Conservation (phyloP, 2,113 vertebrate genomes). For the Ictalurus punctatus region DNA sequence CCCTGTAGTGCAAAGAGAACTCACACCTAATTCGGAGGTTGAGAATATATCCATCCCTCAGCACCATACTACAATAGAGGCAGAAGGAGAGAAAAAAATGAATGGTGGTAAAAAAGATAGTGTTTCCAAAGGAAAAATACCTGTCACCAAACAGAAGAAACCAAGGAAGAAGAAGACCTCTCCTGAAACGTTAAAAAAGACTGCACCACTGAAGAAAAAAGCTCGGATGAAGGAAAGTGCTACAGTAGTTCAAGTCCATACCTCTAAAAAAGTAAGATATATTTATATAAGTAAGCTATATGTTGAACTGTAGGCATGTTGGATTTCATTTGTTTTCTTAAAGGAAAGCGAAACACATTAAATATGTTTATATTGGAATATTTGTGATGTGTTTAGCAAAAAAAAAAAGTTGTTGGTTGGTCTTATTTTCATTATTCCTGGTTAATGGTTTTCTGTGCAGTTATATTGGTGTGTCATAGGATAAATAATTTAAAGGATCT, state of each 20-base stretch:
- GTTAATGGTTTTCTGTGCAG: background rate
- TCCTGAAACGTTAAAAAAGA: conserved; percentile 56
- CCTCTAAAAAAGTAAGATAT: conserved; percentile 68
- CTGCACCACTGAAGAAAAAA: conserved; percentile 56
- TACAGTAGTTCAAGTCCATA: conserved; percentile 53
- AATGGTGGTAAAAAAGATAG: conserved; percentile 72
- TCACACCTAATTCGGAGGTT: conserved; percentile 61
- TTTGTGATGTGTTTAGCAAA: background rate
- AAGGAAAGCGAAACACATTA: background rate
- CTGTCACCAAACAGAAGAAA: conserved; percentile 68
- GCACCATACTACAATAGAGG: conserved; percentile 53
- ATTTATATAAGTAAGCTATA: background rate
- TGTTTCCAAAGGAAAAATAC: conserved; percentile 66
- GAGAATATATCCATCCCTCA: conserved; percentile 67
- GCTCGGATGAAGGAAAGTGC: conserved; percentile 59
- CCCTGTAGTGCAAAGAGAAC: conserved; percentile 57
- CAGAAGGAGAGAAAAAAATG: conserved; percentile 64
- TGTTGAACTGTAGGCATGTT: background rate
- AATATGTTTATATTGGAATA: background rate
- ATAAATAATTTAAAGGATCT: background rate
- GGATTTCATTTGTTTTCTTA: background rate
- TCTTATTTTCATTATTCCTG: background rate
- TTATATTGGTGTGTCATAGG: background rate
- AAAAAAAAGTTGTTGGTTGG: background rate
- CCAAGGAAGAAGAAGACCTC: conserved; percentile 66